Evolutionary conservation across 2,113 vertebrate genomes (phyloP).

Genomic region (Python bivittatus): DNA sequence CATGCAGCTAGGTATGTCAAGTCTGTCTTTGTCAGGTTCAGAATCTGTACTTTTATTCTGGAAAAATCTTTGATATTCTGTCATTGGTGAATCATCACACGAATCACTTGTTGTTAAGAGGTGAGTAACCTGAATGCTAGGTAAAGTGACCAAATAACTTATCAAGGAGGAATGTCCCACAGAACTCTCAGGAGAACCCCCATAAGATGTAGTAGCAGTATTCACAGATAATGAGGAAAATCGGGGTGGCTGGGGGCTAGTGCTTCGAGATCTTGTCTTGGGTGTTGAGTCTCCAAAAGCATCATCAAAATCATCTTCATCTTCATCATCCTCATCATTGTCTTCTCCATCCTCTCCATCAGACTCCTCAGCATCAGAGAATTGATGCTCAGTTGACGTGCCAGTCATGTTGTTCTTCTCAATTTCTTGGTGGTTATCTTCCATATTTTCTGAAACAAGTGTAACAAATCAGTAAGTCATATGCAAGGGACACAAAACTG

Average conservation of each 20-base stretch:
- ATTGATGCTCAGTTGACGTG: slow-evolving; percentile 87
- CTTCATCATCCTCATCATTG: slow-evolving; percentile 93
- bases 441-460: slow-evolving; percentile 79
- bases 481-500: not conserved
- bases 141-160: slow-evolving; percentile 91
- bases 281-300: slow-evolving; percentile 93
- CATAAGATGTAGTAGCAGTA: slow-evolving; percentile 73
- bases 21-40: slow-evolving; percentile 79
- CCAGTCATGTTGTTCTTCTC: slow-evolving; percentile 79
- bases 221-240: slow-evolving; percentile 85
- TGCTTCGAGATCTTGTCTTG: slow-evolving; percentile 93
- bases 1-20: slow-evolving; percentile 85
- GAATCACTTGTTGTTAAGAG: slow-evolving; percentile 81
- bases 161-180: slow-evolving; percentile 84
- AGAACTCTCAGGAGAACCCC: slow-evolving; percentile 72
- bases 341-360: slow-evolving; percentile 94
- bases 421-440: slow-evolving; percentile 84
- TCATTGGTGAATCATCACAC: slow-evolving; percentile 77
- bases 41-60: slow-evolving; percentile 79
- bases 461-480: slow-evolving; percentile 13
- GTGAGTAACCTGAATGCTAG: slow-evolving; percentile 93
- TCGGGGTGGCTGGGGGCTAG: slow-evolving; percentile 88
- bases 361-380: slow-evolving; percentile 94
- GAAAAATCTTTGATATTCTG: slow-evolving; percentile 84
- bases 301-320: slow-evolving; percentile 90